These are phyloP conservation scores for Automeris io DNA, from an alignment of 2,888 invertebrate genomes.

Conservation along the genomic window DNA sequence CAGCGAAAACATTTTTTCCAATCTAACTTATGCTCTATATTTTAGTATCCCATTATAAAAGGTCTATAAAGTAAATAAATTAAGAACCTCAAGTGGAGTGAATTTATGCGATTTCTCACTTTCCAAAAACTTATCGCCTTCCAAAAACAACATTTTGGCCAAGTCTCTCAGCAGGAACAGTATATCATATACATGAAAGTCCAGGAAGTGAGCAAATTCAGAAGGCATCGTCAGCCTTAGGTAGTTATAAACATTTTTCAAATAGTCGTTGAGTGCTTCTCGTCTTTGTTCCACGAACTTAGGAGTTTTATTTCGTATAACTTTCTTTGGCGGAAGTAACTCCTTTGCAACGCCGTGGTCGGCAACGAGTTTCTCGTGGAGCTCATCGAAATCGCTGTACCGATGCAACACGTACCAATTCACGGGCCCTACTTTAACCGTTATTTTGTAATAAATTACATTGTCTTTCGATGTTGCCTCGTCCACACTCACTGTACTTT, in stretches of 20 bases:
- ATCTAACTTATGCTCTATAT: too few relatives aligned
- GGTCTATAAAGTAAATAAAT: too few relatives aligned
- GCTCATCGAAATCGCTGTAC: conserved; percentile 92
- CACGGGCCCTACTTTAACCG: conserved; percentile 81
- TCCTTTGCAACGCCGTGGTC: conserved; percentile 90
- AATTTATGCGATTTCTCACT: conserved; percentile 81
- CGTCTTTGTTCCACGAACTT: conserved; percentile 91
- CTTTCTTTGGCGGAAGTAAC: conserved; percentile 94
- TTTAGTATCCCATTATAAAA: too few relatives aligned
- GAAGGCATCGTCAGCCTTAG: conserved; percentile 88
- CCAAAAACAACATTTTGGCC: conserved; percentile 85
- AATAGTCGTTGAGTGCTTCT: conserved; percentile 87
- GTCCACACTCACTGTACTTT: conserved; percentile 81
- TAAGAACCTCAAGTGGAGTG: conserved; percentile 84
- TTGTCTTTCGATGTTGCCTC: conserved; percentile 79
- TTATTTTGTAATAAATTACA: conserved; percentile 85
- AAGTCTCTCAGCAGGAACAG: conserved; percentile 90
- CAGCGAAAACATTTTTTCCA: too few relatives aligned
- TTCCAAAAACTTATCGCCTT: conserved; percentile 83
- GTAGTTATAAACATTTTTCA: conserved; percentile 85
- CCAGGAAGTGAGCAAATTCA: conserved; percentile 88
- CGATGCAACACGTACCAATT: conserved; percentile 91
- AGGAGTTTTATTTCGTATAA: conserved; percentile 92
- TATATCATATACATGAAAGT: conserved; percentile 93
- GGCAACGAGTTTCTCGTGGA: conserved; percentile 88